phyloP scores from a whole-genome alignment of 2,113 vertebrate species.

The Tenrec ecaudatus region DNA sequence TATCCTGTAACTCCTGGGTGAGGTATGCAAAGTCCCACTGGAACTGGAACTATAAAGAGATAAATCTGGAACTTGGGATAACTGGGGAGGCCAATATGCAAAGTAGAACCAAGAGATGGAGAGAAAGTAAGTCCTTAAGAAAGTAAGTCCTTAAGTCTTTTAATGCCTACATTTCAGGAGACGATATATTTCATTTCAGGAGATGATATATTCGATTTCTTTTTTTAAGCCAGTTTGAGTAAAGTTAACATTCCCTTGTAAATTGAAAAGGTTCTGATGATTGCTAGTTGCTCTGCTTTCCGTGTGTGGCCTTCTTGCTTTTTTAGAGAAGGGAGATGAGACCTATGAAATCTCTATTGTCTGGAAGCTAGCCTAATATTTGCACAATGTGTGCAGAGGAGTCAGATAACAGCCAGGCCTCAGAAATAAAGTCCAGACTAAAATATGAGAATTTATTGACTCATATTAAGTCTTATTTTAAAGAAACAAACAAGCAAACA shows the following conservation, averaged over 20 bases:
- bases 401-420: background rate
- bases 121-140: background rate
- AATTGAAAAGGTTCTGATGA: slow-evolving; percentile 10
- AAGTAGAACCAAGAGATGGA: background rate
- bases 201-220: background rate
- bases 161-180: background rate
- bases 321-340: background rate
- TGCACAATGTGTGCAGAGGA: background rate
- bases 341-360: background rate
- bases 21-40: background rate
- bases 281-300: background rate
- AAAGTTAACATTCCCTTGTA: background rate
- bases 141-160: background rate
- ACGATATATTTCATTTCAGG: background rate
- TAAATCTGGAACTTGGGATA: background rate
- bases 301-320: background rate
- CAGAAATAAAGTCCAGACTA: slow-evolving; percentile 5
- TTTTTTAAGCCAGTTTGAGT: background rate
- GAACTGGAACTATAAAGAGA: background rate
- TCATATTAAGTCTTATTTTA: slow-evolving; percentile 9
- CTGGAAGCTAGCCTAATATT: background rate
- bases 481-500: background rate
- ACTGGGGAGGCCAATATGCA: background rate
- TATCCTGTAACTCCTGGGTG: background rate
- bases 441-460: background rate